These are phyloP conservation scores for Tryphoninae sp. DNA, from an alignment of 2,888 invertebrate species.

Conservation along the genomic window DNA sequence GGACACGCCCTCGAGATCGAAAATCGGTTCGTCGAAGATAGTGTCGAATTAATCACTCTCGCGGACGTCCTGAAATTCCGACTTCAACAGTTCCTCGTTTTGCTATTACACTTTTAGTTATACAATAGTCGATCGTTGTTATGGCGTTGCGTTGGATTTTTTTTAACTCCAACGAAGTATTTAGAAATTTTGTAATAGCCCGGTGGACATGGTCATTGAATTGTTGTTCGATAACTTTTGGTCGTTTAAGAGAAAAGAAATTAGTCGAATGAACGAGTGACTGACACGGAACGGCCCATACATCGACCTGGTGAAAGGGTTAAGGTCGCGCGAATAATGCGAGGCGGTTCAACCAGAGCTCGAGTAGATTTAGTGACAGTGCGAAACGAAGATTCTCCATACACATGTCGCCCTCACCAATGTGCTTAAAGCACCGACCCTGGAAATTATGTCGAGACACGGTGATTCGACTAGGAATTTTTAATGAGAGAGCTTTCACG, in stretches of 20 bases:
- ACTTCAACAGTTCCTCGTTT: constrained; percentile 40
- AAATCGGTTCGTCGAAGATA: neutral
- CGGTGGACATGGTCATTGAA: neutral
- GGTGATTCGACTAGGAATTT: constrained; percentile 27
- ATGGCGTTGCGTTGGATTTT: neutral
- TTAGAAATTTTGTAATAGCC: neutral
- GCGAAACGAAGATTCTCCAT: neutral
- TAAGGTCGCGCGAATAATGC: constrained; percentile 8
- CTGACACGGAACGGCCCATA: neutral
- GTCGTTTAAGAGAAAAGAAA: neutral
- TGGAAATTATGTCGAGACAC: constrained; percentile 7
- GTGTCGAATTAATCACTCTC: constrained; percentile 43
- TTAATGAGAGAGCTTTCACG: constrained; percentile 42
- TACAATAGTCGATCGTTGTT: neutral
- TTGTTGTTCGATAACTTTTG: neutral
- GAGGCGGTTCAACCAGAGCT: neutral
- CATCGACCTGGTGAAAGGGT: neutral
- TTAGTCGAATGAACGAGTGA: neutral
- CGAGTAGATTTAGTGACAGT: neutral
- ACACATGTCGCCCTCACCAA: neutral
- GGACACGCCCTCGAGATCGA: constrained; percentile 25
- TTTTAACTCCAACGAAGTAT: neutral
- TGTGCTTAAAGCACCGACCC: constrained; percentile 21
- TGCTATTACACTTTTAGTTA: constrained; percentile 10
- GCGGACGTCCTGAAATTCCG: constrained; percentile 2